These are phyloP conservation scores for Cepaea hortensis DNA, from an alignment of 2,888 invertebrate species.

Conservation along the genomic window DNA sequence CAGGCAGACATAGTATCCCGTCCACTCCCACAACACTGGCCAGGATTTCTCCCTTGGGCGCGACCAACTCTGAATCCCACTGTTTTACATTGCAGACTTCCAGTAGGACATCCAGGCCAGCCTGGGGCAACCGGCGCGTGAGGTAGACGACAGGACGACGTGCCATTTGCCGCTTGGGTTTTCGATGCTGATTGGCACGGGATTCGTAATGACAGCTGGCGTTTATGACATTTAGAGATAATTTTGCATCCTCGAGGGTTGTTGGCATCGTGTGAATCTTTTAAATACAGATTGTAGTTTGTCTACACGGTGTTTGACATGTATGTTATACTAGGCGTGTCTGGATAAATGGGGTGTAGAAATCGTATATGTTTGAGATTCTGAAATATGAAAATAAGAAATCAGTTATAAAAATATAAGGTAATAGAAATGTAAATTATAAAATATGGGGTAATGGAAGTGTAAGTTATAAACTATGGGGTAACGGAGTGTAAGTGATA, in stretches of 20 bases:
- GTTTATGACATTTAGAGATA: not conserved
- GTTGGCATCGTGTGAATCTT: not conserved
- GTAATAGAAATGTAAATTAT: no score
- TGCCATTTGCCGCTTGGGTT: not conserved
- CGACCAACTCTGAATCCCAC: constrained; percentile 68
- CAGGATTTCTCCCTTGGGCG: constrained; percentile 81
- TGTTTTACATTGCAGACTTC: constrained; percentile 66
- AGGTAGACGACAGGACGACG: constrained; percentile 64
- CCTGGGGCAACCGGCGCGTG: constrained; percentile 70
- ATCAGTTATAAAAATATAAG: no score
- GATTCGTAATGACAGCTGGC: not conserved
- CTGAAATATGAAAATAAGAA: no score
- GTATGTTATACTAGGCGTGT: no score
- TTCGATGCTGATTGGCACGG: constrained; percentile 1
- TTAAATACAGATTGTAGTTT: no score
- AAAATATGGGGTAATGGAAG: no score
- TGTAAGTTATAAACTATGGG: no score
- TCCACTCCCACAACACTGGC: constrained; percentile 84
- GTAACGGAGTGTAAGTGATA: no score
- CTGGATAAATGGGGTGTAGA: no score
- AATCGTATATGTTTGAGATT: no score
- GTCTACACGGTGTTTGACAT: no score
- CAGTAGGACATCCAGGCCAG: constrained; percentile 65
- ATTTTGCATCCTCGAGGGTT: not conserved
- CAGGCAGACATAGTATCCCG: constrained; percentile 87